Evolutionary conservation across 1,140 invertebrate genomes (phyloP), one percentile per base, ranked within the genome.

Genomic region (Calephelis virginiensis): DNA sequence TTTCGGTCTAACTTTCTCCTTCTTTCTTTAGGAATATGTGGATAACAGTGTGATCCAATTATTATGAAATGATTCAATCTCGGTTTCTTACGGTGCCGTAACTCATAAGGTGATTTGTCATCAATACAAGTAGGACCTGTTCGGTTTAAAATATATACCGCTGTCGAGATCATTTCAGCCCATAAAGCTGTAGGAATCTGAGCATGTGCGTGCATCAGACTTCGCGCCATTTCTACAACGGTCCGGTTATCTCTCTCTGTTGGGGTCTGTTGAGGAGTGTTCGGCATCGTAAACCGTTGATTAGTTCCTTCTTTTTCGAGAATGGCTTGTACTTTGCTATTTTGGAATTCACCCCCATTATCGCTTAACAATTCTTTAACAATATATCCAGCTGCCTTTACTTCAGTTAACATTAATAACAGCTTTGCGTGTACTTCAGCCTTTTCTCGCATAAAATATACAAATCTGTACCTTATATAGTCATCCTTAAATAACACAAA

Each of bases 201-300:
- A 8, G 5, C 62, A 38, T 64, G 61, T 11, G 81, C 80, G 70
- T 86, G 76, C 64, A 81, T 84, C 28, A 84, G 73, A 11, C 77
- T 76, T 73, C 80, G 40, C 40, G 40, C 40, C 40, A 40, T 40
- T 40, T 40, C 40, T 40, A 40, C 40, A 40, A 40, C 40, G 12
- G 82, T 89, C 10, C 81, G 69, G 63, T 82, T 86, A 63, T 86
- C 81, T 40, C 79, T 64, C 67, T 87, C 81, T 53, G 67, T 77
- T 45, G 63, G 63, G 1, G 86, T 89, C 67, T 87, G 82, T 61
- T 86, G 67, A 13, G 80, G 83, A n/a, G 78, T 89, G 61, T 85
- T 61, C 6, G 67, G 67, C 67, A 68, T 68, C 17, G 45, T 60
- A 14, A 68, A 40, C 38, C 61, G 28, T 48, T 64, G 50, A 9